Evolutionary conservation across 2,113 vertebrate species (phyloP), one percentile per base, ranked within the genome.

Genomic region (Pterocles orientalis): DNA sequence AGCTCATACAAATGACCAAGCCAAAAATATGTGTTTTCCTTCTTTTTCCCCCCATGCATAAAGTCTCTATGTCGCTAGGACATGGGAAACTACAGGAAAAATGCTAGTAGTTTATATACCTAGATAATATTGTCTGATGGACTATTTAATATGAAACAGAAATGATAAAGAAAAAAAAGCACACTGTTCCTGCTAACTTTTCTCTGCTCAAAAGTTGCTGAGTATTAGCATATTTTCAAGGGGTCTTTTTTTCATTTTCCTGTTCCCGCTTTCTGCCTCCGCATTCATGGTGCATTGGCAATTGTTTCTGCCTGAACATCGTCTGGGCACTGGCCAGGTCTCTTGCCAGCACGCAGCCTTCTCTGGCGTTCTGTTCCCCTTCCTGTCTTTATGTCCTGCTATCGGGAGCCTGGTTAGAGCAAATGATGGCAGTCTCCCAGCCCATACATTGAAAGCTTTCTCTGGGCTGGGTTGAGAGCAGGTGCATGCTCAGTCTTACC

Each of bases 401-500:
- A 2, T 20, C 21, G 5, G 31, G 43, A 33, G 43, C 21, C 15
- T 58, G 58, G 13, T 43, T 26, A 48, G 71, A 62, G 29, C 3
- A 0, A 34, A 34, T 1, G 24, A 41, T 18, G 41, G 12, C 81
- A 45, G 20, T 31, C 1, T 0, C 26, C 47, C 41, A 33, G 41
- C n/a, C 20, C 1, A 0, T 2, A 1, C 2, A 1, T 41, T 41
- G 34, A 58, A 23, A 65, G 34, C 21, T 71, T 79, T 47, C 19
- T 45, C 19, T 29, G 28, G 14, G 33, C 34, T 70, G 23, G 9
- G 11, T 39, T 39, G n/a, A 56, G 11, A 83, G 48, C 34, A 10
- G 6, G 23, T 2, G 0, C 23, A 4, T 25, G 33, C n/a, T 41
- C 1, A 2, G 28, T 56, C 64, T 48, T 70, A 26, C 7, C 41